Evolutionary conservation across 2,797 vertebrate species (phyloP), one percentile per base, ranked within the genome.

Genomic region (Serranus cabrilla): DNA sequence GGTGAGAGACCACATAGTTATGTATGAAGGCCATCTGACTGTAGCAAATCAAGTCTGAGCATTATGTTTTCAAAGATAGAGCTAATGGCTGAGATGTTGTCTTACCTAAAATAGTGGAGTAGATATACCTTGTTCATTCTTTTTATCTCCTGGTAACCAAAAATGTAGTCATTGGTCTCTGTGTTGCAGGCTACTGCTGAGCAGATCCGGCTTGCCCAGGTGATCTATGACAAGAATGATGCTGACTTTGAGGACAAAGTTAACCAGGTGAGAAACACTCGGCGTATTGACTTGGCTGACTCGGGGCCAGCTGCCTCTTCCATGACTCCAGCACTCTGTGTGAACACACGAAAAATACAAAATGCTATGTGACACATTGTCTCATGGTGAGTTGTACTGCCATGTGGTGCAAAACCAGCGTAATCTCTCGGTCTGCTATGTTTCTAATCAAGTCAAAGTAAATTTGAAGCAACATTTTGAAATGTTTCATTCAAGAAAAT

Each of bases 181-280:
- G 13, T 67, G 21, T 64, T 81, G 11, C 80, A 99, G 98, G 98
- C 97, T 90, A 99, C 98, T 91, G 98, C 97, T 76, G 98, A 99
- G 94, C 98, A 99, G 88, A 99, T 99, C 87, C 96, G 97, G 74
- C 97, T 99, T 2, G 97, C 97, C 86, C 97, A 99, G 90, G 96
- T 99, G 96, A 99, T 99, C 93, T 98, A 97, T 3, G 97, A 99
- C 93, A 98, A 98, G 95, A 99, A 96, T 5, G 97, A 99, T 27
- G 91, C 95, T 87, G 97, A 98, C 91, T 99, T 99, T 93, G 97
- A 98, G 94, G 96, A 96, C 91, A 98, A 99, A 96, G 97, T 99
- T 73, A 98, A 98, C 86, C 98, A 99, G 96, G 98, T 98, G 92
- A 80, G 71, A 39, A 60, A 68, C 39, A 51, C 18, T 47, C 57